Conservation (phyloP, 2,113 vertebrate species). For the Apeltes quadracus region DNA sequence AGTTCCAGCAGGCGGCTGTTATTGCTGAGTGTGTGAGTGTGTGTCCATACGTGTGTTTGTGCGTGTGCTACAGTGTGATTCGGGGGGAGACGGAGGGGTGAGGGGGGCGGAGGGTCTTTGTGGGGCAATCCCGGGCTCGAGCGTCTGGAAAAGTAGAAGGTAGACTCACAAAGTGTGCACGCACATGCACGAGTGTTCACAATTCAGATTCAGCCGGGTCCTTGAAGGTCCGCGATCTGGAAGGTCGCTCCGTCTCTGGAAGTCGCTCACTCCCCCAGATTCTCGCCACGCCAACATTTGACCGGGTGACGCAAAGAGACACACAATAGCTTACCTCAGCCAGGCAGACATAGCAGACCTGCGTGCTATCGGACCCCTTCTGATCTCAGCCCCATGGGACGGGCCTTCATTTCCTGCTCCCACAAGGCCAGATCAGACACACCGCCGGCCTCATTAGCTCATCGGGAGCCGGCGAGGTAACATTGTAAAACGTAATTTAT, state of each 20-base stretch:
- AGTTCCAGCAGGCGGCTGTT: slow-evolving; percentile 72
- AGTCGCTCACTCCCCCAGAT: slow-evolving; percentile 67
- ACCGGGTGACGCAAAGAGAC: slow-evolving; percentile 68
- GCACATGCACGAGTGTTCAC: no score
- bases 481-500: not conserved
- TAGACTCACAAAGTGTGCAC: not conserved
- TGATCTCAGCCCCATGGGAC: slow-evolving; percentile 75
- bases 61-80: slow-evolving; percentile 36
- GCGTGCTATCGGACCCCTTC: slow-evolving; percentile 72
- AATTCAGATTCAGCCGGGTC: slow-evolving; percentile 5
- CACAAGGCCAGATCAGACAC: slow-evolving; percentile 73
- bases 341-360: slow-evolving; percentile 79
- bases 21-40: slow-evolving; percentile 57
- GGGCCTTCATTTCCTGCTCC: slow-evolving; percentile 67
- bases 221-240: slow-evolving; percentile 11
- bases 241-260: slow-evolving; percentile 37
- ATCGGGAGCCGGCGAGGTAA: slow-evolving; percentile 38
- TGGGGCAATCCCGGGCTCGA: slow-evolving; percentile 64
- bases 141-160: slow-evolving; percentile 57
- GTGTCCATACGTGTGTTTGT: slow-evolving; percentile 37
- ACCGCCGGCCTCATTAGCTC: slow-evolving; percentile 46
- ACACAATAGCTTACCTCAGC: slow-evolving; percentile 76
- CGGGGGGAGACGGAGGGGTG: slow-evolving; percentile 18
- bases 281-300: slow-evolving; percentile 70
- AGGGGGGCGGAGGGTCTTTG: slow-evolving; percentile 43